Evolutionary conservation across 2,113 vertebrate genomes (phyloP), one percentile per base, ranked within the genome.

Genomic region (Origma solitaria): DNA sequence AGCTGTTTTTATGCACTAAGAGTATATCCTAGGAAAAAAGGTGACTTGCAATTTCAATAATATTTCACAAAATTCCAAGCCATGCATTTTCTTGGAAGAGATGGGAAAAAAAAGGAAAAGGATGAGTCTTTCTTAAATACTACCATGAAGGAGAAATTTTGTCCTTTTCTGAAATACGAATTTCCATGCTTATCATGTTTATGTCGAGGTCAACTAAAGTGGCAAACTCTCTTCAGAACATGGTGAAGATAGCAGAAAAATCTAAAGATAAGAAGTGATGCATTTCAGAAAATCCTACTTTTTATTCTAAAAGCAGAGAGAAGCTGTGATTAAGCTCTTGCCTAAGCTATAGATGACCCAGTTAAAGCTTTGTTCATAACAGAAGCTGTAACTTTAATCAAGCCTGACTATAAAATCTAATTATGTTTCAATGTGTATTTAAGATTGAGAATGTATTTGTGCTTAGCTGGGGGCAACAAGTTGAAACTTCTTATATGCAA

Each of bases 301-400:
- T 86, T 87, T 76, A 53, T 91, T 62, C 66, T 69, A 72, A 87
- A 61, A 87, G 31, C 33, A 57, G 75, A 84, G 45, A 76, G 70
- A 87, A 92, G 38, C 84, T 89, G 23, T 86, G 75, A 85, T 96
- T 94, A 92, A 89, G 82, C 37, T 85, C 70, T 53, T 90, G 50
- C 40, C 37, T 82, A 91, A 95, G 78, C 91, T 92, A 71, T 92
- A 82, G 75, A 47, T 93, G 92, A 93, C 94, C 95, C 76, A 96
- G 68, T 96, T 96, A 95, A 78, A 70, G 56, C 71, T 83, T 93
- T 90, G 28, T 70, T 93, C 35, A 3, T 70, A 75, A 83, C 27
- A 47, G 62, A 93, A 92, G 62, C 31, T 54, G 24, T 89, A 86
- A 82, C 60, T 92, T 86, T 88, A 90, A 90, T 95, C 86, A 88